A percentile compares a stretch with the other conserved stretches of the same genome.
Conservation (phyloP, 2,797 vertebrate genomes). For the Steatocranus sp. region DNA sequence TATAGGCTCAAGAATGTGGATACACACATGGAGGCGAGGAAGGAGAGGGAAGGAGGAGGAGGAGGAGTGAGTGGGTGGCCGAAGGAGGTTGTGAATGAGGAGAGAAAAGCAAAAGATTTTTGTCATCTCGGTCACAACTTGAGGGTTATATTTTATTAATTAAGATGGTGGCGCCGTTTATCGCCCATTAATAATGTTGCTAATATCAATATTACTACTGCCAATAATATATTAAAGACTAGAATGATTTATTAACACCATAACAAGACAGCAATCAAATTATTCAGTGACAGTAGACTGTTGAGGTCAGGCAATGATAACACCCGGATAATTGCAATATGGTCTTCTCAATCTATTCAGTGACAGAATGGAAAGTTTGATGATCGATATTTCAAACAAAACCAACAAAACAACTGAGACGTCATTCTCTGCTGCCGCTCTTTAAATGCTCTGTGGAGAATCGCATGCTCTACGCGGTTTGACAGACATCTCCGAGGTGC, state of each 20-base stretch:
- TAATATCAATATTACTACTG: background rate
- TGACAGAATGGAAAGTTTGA: background rate
- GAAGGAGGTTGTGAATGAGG: background rate
- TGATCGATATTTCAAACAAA: background rate
- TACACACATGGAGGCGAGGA: background rate
- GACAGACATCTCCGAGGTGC: conserved; percentile 21
- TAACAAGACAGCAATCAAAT: background rate
- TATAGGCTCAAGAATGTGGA: background rate
- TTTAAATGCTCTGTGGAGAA: conserved; percentile 1
- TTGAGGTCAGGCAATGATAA: background rate
- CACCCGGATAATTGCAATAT: background rate
- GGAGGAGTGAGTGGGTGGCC: background rate
- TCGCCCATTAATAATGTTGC: background rate
- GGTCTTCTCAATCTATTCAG: background rate
- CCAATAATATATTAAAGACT: background rate
- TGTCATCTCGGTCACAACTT: background rate
- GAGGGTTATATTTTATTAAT: background rate
- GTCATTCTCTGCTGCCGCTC: background rate
- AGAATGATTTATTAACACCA: background rate
- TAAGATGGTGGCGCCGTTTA: background rate
- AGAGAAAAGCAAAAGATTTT: background rate
- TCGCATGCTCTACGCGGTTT: background rate
- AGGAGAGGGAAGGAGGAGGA: background rate
- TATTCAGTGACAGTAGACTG: background rate
- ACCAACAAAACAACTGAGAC: background rate